Base-by-base conservation (phyloP, 2,113 vertebrate genomes). In the Rhinoderma darwinii region DNA sequence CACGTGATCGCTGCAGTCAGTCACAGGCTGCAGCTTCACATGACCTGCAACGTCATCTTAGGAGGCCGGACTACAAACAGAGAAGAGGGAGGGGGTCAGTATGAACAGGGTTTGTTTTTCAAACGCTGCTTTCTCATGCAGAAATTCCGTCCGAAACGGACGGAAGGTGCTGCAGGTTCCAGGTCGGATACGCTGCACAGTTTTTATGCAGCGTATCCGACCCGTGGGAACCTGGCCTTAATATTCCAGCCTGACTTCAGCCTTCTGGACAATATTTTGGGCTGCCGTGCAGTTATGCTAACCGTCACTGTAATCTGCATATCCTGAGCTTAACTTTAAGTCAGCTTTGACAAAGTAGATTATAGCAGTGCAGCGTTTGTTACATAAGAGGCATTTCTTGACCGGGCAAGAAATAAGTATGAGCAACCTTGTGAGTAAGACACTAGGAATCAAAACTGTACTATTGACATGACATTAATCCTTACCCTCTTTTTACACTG, bases 361-460 rank as follows among this genome's bases (percentile, higher is more conserved):
- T 73, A 84, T 56, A 84, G 18, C 66, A 72, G 41, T 54, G 63
- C 63, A 83, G 27, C 32, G 32, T 72, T 37, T 41, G 44, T 84
- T 84, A 74, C 66, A 51, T 54, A 73, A 72, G 82, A 72, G 32
- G 20, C 47, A 83, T 70, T 74, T 84, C 82, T 54, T 73, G 82
- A 84, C 68, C 9, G 68, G n/a, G 66, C 66, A 54, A 25, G 22
- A 35, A 51, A 84, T 73, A 54, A 70, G 32, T 72, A 68, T 35
- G 35, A 50, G 41, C 44, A 51, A 20, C 27, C 47, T 43, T 83
- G 27, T 54, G 44, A 7, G 50, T 44, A 41, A 82, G 41, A 82
- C 10, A 15, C 15, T 43, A 14, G 43, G 18, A 73, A 74, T 84
- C 68, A 84, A 56, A n/a, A 37, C 32, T 54, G 68, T 17, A 51